Percentiles rank a stretch among this genome's conserved stretches.
These are phyloP conservation scores for Cryptocephalus primarius DNA, from an alignment of 2,888 invertebrate species.

Conservation along the genomic window DNA sequence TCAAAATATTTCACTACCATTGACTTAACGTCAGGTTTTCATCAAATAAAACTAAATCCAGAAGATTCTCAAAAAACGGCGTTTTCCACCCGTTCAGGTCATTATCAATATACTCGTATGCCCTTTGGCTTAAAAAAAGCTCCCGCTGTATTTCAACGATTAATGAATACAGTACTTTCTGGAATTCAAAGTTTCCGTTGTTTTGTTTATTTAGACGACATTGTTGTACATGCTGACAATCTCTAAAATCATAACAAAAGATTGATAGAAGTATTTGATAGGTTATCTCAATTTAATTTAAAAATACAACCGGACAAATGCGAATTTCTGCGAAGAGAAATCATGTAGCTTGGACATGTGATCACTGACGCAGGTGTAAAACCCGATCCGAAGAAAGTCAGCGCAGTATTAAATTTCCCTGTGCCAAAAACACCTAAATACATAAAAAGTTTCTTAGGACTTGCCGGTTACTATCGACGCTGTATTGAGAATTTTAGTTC, in stretches of 20 bases:
- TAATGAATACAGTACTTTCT: slow-evolving; percentile 15
- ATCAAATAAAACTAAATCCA: slow-evolving; percentile 9
- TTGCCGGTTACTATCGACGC: slow-evolving; percentile 11
- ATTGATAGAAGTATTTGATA: slow-evolving; percentile 13
- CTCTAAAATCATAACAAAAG: slow-evolving; percentile 17
- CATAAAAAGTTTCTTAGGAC: slow-evolving; percentile 14
- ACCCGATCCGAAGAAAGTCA: slow-evolving; percentile 10
- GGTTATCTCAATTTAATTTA: slow-evolving; percentile 7
- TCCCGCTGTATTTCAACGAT: slow-evolving; percentile 9
- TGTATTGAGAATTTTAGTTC: slow-evolving; percentile 12
- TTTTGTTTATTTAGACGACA: slow-evolving; percentile 30
- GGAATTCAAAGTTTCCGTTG: slow-evolving; percentile 19
- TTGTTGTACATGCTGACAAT: slow-evolving; percentile 19
- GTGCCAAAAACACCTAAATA: slow-evolving; percentile 8
- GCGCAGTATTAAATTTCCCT: slow-evolving; percentile 8
- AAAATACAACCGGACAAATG: slow-evolving; percentile 15
- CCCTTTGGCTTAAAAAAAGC: slow-evolving; percentile 9
- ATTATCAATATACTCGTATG: slow-evolving; percentile 7
- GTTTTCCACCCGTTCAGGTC: slow-evolving; percentile 6
- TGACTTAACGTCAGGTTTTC: slow-evolving; percentile 9
- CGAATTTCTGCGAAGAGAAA: slow-evolving; percentile 12
- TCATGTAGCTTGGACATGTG: slow-evolving; percentile 12
- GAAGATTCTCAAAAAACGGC: slow-evolving; percentile 7
- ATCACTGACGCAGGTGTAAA: slow-evolving; percentile 11
- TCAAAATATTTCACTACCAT: slow-evolving; percentile 8